Percentiles rank a stretch among this genome's conserved stretches.
These are phyloP conservation scores for Eumeta japonica DNA, from an alignment of 1,140 invertebrate species.

Conservation along the genomic window DNA sequence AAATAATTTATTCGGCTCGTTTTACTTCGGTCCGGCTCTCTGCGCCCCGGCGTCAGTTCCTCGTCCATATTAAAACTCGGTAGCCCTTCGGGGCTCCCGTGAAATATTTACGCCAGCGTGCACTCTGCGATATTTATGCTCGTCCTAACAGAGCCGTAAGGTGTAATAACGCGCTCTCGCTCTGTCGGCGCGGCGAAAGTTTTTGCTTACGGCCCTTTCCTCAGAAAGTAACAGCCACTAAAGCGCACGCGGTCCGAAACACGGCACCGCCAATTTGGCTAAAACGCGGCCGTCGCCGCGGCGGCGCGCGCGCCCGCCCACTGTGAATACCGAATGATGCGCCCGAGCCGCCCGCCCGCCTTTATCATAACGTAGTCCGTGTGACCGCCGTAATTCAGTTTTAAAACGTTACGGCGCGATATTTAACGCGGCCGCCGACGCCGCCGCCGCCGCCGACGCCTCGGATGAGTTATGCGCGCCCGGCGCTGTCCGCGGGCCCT, in stretches of 20 bases:
- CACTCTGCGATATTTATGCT: too few species aligned
- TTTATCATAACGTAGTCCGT: conserved; percentile 1
- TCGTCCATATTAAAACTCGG: too few species aligned
- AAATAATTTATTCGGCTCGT: too few species aligned
- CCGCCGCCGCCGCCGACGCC: too few species aligned
- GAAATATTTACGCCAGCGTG: too few species aligned
- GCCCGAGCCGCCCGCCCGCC: not conserved
- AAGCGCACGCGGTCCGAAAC: conserved; percentile 10
- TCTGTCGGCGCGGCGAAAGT: not conserved
- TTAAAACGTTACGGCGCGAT: not conserved
- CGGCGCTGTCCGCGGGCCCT: too few species aligned
- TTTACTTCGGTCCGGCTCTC: too few species aligned
- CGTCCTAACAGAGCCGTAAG: too few species aligned
- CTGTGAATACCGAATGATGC: conserved; percentile 3
- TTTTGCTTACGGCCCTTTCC: too few species aligned
- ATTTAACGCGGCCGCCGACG: not conserved
- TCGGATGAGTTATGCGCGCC: not conserved
- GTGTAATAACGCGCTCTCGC: too few species aligned
- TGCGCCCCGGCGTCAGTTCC: too few species aligned
- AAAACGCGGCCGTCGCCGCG: conserved; percentile 1
- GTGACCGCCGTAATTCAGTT: not conserved
- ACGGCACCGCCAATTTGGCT: conserved; percentile 5
- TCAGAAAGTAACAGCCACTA: conserved; percentile 17
- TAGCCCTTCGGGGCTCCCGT: too few species aligned
- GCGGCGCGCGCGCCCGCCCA: not conserved